These are phyloP conservation scores for Peromyscus aztecus DNA, from an alignment of 2,797 vertebrate species.

Conservation along the genomic window DNA sequence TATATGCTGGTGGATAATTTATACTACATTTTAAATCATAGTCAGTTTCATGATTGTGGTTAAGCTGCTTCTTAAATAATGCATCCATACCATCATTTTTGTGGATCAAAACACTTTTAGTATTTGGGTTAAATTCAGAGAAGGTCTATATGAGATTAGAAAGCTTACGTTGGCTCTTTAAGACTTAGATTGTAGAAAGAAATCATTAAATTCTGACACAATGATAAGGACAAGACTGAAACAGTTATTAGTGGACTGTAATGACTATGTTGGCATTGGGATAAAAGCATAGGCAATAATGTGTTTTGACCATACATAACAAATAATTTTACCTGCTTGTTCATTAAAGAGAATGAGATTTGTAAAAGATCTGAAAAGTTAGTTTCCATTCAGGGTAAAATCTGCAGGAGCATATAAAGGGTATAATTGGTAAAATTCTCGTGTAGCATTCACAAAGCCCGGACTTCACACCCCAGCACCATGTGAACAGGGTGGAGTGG, in stretches of 20 bases:
- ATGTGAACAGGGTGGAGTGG: not conserved
- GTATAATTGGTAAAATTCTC: not conserved
- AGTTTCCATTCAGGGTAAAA: not conserved
- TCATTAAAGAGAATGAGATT: not conserved
- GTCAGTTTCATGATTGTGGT: not conserved
- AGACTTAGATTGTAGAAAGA: not conserved
- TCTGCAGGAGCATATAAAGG: not conserved
- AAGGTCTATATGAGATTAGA: not conserved
- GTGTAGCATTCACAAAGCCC: not conserved
- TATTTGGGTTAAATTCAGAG: not conserved
- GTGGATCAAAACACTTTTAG: not conserved
- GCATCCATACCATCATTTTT: not conserved
- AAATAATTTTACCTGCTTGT: not conserved
- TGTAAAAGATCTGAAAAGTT: conserved; percentile 14
- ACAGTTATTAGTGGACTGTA: not conserved
- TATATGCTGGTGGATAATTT: not conserved
- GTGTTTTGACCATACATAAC: not conserved
- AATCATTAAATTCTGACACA: conserved; percentile 3
- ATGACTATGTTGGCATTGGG: not conserved
- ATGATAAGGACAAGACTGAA: not conserved
- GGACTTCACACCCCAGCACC: not conserved
- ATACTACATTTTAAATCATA: not conserved
- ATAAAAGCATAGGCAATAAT: not conserved
- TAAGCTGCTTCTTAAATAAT: conserved; percentile 24
- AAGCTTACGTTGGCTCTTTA: not conserved